These are phyloP conservation scores for Callinectes sapidus DNA, from an alignment of 2,888 invertebrate genomes.

Conservation along the genomic window DNA sequence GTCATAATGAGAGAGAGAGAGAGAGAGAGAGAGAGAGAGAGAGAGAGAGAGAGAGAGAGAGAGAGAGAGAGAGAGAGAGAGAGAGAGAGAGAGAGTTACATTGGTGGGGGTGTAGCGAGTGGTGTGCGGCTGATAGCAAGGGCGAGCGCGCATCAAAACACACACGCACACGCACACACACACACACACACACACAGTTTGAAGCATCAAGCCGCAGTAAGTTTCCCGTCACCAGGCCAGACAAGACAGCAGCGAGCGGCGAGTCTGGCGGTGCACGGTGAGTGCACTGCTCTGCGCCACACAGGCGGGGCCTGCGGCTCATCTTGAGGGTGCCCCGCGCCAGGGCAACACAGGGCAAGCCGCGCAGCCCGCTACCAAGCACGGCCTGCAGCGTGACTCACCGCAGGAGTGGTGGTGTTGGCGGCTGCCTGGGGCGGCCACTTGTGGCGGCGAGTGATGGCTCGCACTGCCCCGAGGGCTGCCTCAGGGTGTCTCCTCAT, in stretches of 20 bases:
- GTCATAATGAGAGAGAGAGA: no score
- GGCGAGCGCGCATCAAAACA: no score
- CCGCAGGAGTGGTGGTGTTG: not conserved
- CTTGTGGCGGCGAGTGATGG: constrained; percentile 38
- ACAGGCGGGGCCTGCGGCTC: not conserved
- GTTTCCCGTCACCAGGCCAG: no score
- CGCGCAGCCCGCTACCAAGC: not conserved
- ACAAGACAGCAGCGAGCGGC: no score
- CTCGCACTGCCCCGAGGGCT: constrained; percentile 48
- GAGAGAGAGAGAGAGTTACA: not conserved
- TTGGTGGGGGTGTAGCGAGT: not conserved
- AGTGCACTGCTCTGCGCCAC: no score
- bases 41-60: not conserved
- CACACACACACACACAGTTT: not conserved
- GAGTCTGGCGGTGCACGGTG: no score
- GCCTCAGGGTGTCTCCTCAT: constrained; percentile 38
- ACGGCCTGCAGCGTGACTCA: not conserved
- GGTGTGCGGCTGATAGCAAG: no score
- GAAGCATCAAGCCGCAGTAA: no score
- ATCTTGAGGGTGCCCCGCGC: not conserved
- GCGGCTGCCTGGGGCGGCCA: constrained; percentile 28
- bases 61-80: no score
- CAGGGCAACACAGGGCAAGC: not conserved
- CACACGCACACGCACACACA: not conserved
- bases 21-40: not conserved